These are phyloP conservation scores for Oreohelix idahoensis DNA, from an alignment of 1,140 invertebrate genomes.

Conservation along the genomic window DNA sequence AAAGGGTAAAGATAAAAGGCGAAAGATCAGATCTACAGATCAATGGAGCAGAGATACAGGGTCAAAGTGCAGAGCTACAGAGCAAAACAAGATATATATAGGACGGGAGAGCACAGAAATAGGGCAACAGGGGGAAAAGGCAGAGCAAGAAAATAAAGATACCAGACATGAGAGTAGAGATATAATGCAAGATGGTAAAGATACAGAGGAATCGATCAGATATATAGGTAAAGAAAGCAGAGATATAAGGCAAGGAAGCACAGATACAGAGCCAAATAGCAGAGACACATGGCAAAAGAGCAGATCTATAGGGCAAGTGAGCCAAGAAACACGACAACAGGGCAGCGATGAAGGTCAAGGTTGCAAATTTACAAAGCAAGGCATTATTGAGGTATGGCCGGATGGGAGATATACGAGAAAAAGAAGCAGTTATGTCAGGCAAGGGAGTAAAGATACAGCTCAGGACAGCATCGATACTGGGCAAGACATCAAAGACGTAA, in stretches of 20 bases:
- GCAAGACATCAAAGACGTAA: no score
- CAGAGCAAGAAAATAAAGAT: neutral
- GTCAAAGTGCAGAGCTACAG: neutral
- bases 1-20: no score
- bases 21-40: no score
- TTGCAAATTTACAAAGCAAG: neutral
- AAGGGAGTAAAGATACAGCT: no score
- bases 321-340: no score
- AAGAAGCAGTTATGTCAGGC: no score
- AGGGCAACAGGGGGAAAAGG: neutral
- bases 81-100: neutral
- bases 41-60: neutral
- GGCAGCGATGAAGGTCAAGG: neutral
- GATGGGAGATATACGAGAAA: no score
- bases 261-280: neutral
- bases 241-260: neutral
- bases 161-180: neutral
- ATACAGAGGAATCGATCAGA: neutral
- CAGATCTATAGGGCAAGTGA: neutral
- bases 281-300: neutral
- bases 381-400: neutral
- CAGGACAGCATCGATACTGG: no score
- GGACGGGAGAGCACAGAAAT: neutral
- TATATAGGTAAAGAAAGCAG: neutral
- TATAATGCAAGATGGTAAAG: neutral